A percentile compares a stretch with the other conserved stretches of the same genome.
Evolutionary conservation across 2,888 invertebrate species (phyloP).

Genomic region (Drosophila cracens): DNA sequence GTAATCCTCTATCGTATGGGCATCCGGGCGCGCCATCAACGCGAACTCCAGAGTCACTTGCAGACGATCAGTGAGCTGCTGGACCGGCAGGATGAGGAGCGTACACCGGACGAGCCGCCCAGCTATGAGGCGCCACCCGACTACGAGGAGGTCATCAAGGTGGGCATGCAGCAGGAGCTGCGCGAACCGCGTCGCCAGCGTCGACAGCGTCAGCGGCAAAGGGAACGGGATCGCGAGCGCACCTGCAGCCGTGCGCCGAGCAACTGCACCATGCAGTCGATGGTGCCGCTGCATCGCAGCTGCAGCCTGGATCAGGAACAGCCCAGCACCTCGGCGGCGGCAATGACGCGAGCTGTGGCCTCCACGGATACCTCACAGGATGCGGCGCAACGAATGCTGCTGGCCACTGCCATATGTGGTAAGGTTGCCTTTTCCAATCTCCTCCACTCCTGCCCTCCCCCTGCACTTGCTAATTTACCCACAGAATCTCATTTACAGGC

Average conservation of each 20-base stretch:
- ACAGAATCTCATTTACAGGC: slow-evolving; percentile 85
- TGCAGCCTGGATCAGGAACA: slow-evolving; percentile 67
- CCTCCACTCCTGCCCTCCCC: slow-evolving; percentile 10
- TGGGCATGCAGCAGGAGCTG: slow-evolving; percentile 85
- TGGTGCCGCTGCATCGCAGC: slow-evolving; percentile 65
- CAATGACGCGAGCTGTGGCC: slow-evolving; percentile 70
- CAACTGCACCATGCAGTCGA: slow-evolving; percentile 72
- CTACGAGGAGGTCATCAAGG: slow-evolving; percentile 89
- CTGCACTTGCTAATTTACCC: slow-evolving; percentile 72
- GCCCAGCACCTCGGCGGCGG: slow-evolving; percentile 82
- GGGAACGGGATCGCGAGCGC: slow-evolving; percentile 61
- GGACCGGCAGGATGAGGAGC: slow-evolving; percentile 85
- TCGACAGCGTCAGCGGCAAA: slow-evolving; percentile 60
- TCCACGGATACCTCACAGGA: slow-evolving; percentile 62
- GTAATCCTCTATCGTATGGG: slow-evolving; percentile 88
- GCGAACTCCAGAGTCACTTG: slow-evolving; percentile 88
- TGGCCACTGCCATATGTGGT: slow-evolving; percentile 83
- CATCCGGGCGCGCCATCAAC: slow-evolving; percentile 87
- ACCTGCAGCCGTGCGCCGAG: slow-evolving; percentile 73
- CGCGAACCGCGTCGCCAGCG: slow-evolving; percentile 80
- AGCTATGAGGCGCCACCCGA: slow-evolving; percentile 90
- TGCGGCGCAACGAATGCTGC: slow-evolving; percentile 70
- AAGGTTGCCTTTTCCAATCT: slow-evolving; percentile 44
- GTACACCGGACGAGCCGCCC: slow-evolving; percentile 87
- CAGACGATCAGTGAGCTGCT: slow-evolving; percentile 89